These are phyloP conservation scores for Ptilonorhynchus violaceus DNA, from an alignment of 2,113 vertebrate genomes.

Conservation along the genomic window DNA sequence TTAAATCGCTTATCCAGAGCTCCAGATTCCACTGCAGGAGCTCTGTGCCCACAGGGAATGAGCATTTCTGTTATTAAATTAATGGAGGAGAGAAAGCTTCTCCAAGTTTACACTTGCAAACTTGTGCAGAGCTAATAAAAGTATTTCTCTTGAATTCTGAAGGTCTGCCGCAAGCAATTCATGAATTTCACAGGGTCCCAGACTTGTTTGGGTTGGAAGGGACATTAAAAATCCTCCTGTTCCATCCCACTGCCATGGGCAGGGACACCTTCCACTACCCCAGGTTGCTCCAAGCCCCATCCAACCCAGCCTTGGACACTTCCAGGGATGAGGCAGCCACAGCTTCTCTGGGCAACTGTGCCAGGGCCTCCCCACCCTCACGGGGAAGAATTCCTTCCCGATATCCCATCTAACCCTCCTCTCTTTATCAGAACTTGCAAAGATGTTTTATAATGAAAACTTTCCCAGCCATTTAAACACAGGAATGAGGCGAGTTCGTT, in stretches of 20 bases:
- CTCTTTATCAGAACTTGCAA: not conserved
- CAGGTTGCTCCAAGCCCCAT: fast-evolving
- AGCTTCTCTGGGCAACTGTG: not conserved
- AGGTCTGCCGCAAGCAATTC: not conserved
- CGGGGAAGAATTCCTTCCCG: not conserved
- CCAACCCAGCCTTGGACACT: not conserved
- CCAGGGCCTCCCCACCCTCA: fast-evolving
- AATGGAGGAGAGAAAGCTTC: not conserved
- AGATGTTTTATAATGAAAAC: not conserved
- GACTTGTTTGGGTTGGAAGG: not conserved
- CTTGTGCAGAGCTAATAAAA: not conserved
- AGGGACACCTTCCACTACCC: not conserved
- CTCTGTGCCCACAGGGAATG: not conserved
- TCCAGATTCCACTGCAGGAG: not conserved
- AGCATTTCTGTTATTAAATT: not conserved
- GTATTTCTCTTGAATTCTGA: not conserved
- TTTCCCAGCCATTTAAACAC: not conserved
- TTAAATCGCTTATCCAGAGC: not conserved
- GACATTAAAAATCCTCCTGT: not conserved
- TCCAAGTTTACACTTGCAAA: not conserved
- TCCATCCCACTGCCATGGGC: not conserved
- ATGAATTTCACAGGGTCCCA: not conserved
- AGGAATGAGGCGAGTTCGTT: not conserved
- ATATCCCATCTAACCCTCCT: not conserved
- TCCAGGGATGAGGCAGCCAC: not conserved